Evolutionary conservation across 2,888 invertebrate species (phyloP), one percentile per base, ranked within the genome.

Genomic region (Thyatira batis): DNA sequence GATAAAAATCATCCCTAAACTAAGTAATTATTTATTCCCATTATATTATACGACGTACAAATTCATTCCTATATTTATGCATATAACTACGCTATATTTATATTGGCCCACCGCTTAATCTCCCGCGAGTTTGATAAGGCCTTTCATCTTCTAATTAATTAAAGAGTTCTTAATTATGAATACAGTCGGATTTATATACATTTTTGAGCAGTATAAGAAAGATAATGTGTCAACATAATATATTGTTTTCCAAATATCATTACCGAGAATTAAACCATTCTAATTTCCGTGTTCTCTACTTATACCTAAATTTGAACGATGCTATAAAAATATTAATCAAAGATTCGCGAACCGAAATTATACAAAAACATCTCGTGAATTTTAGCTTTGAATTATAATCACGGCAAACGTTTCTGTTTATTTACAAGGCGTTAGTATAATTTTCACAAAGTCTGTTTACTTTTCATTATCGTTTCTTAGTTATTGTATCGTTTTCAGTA

Each of bases 391-490:
- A 39, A 17, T 39, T 8, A 17, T 3, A 39, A 39, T 39, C 39
- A 17, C 17, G 6, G 33, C 13, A 4, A 17, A 39, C 5, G 39
- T 17, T 39, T 45, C 25, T 45, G 45, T 45, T 25, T 45, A 45
- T 25, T 45, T 25, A 45, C 45, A 13, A 13, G 21, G 45, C 45
- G 39, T 39, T 4, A 23, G 23, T 43, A 66, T 61, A 59, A 67
- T 62, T 64, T 61, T 55, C 55, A 57, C 49, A 53, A 52, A 48
- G 20, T 11, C 55, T 71, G 71, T 72, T 74, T 65, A 57, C 61
- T 46, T 73, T 73, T 60, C 58, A 73, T 73, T 70, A 73, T 59
- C 58, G 58, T 52, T 63, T 66, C 67, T 53, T 58, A 63, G 57
- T 56, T 25, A 45, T 45, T 45, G 39, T 39, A 39, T 25, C 8